Evolutionary conservation across 2,797 vertebrate species (phyloP).

Genomic region (Lepilemur ruficaudatus): DNA sequence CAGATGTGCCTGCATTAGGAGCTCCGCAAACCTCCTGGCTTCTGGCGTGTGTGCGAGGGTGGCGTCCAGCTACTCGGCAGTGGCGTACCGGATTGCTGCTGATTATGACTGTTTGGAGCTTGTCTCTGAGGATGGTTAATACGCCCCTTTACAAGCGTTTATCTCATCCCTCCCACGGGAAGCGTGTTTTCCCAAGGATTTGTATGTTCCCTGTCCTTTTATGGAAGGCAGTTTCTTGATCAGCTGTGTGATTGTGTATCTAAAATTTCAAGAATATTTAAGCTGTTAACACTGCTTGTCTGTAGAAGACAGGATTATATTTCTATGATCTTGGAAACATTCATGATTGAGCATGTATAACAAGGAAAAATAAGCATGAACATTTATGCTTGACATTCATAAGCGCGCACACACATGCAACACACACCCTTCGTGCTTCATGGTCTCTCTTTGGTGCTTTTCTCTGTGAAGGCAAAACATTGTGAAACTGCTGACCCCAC

Average conservation of each 20-base stretch:
- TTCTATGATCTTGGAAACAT: background rate
- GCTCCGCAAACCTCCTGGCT: conserved; percentile 81
- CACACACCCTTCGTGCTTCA: background rate
- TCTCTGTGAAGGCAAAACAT: background rate
- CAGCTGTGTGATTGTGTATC: conserved; percentile 31
- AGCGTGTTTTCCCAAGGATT: conserved; percentile 64
- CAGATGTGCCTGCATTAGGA: conserved; percentile 81
- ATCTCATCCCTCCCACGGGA: conserved; percentile 52
- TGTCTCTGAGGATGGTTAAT: conserved; percentile 71
- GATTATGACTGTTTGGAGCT: conserved; percentile 73
- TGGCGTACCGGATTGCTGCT: conserved; percentile 58
- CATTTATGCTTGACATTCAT: background rate
- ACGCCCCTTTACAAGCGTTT: conserved; percentile 71
- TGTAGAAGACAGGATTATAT: background rate
- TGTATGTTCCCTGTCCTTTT: conserved; percentile 53
- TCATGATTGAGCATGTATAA: background rate
- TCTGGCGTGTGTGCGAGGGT: conserved; percentile 63
- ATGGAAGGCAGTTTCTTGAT: conserved; percentile 55
- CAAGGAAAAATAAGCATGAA: background rate
- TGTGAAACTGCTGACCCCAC: background rate
- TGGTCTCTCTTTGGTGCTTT: background rate
- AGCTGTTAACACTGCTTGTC: conserved; percentile 21
- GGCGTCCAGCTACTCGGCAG: conserved; percentile 49
- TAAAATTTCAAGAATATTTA: conserved; percentile 62
- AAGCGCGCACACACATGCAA: background rate